Base-by-base conservation (phyloP, 2,113 vertebrate species). In the Onychostruthus taczanowskii region DNA sequence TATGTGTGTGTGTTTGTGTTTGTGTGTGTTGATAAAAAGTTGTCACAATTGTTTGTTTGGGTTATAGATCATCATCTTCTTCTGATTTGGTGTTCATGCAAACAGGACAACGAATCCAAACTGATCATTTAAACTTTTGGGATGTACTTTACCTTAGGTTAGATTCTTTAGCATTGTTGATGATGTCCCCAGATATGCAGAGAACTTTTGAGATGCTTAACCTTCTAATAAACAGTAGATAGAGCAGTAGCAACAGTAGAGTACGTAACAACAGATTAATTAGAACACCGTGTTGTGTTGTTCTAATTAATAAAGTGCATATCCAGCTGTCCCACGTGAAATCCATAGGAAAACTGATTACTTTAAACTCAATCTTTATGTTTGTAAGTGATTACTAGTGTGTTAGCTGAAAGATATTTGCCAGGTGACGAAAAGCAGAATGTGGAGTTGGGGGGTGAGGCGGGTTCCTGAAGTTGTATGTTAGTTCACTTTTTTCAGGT, bases 371-470 rank as follows among this genome's bases (percentile, higher is more conserved):
- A 43, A 0, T 68, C 19, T 83, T 84, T 37, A 89, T 76, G 30
- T 58, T 26, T 77, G 7, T 52, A n/a, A 64, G 62, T 39, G 7
- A 47, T 56, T 84, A 66, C 61, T 23, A 39, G 7, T 20, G 39
- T 56, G 4, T 52, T n/a, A 63, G 28, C 22, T 79, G 35, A 70
- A 62, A 67, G 24, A 41, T 18, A 23, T 5, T 78, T 74, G 9
- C 17, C 20, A 90, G 39, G 20, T 13, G 23, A 68, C 30, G 15
- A 72, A 72, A 85, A 83, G 13, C 7, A 55, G 22, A 13, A 28
- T 1, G 0, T 55, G 58, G 28, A 22, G 10, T 9, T 13, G 9
- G 4, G 16, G 6, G 15, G 2, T 0, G 2, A 31, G 20, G 22
- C 2, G 4, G 2, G 1, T 1, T 63, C 46, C 18, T 73, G 22